Percentiles rank a stretch among this genome's conserved stretches.
Evolutionary conservation across 1,140 invertebrate genomes (phyloP).

Genomic region (Atta texana): DNA sequence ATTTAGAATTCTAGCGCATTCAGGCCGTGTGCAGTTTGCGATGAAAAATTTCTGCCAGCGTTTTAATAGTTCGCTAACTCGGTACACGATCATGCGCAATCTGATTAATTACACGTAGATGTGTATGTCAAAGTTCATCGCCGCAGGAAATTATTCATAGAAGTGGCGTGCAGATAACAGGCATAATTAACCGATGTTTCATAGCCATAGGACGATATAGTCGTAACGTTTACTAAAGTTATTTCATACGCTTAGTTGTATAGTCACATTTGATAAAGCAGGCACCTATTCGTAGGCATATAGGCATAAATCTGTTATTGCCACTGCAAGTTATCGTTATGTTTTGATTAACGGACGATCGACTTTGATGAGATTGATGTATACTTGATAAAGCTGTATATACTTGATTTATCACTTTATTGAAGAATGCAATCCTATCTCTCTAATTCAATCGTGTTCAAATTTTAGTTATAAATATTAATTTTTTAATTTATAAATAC

Average conservation of each 20-base stretch:
- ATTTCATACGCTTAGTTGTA: constrained; percentile 42
- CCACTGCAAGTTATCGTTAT: constrained; percentile 19
- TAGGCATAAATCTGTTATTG: constrained; percentile 34
- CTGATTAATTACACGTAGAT: constrained; percentile 62
- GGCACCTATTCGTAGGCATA: background rate
- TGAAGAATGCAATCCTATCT: background rate
- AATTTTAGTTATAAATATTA: constrained; percentile 15
- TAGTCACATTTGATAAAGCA: constrained; percentile 48
- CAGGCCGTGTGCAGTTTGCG: constrained; percentile 18
- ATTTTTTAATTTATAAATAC: constrained; percentile 13
- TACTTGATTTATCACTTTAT: background rate
- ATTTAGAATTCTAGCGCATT: constrained; percentile 14
- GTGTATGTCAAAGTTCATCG: constrained; percentile 61
- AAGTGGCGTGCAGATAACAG: constrained; percentile 63
- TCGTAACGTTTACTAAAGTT: constrained; percentile 44
- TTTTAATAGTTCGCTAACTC: constrained; percentile 52
- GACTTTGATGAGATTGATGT: constrained; percentile 23
- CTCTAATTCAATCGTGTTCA: too few relatives aligned
- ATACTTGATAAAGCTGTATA: background rate
- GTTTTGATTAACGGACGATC: constrained; percentile 7
- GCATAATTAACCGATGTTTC: constrained; percentile 63
- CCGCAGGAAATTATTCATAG: constrained; percentile 62
- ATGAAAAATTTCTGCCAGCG: constrained; percentile 35
- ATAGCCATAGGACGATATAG: constrained; percentile 55
- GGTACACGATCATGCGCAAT: constrained; percentile 52